Evolutionary conservation across 2,888 invertebrate genomes (phyloP).

Genomic region (Nephrotoma guestfalica): DNA sequence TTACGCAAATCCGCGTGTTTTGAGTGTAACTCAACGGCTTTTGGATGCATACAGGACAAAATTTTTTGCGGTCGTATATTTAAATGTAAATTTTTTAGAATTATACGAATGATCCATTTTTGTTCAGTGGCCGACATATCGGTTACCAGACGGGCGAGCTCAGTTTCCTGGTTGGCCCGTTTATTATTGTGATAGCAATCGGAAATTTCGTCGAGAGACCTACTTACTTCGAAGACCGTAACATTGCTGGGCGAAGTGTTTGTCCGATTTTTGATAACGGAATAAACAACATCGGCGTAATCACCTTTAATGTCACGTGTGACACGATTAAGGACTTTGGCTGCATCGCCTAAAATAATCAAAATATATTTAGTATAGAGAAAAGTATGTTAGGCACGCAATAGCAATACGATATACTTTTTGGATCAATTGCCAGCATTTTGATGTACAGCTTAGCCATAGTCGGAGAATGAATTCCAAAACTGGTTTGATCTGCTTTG

Average conservation of each 20-base stretch:
- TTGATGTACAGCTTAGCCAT: constrained; percentile 60
- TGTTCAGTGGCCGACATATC: constrained; percentile 58
- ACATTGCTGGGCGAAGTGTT: constrained; percentile 32
- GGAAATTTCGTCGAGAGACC: constrained; percentile 59
- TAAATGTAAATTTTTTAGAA: constrained; percentile 71
- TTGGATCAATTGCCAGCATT: constrained; percentile 56
- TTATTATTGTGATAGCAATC: constrained; percentile 36
- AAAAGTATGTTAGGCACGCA: constrained; percentile 2
- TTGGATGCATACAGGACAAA: constrained; percentile 58
- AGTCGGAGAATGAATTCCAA: constrained; percentile 67
- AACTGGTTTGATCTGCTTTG: constrained; percentile 68
- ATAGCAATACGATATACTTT: constrained; percentile 28
- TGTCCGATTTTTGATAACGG: constrained; percentile 45
- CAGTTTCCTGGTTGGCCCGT: constrained; percentile 32
- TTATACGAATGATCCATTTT: constrained; percentile 81
- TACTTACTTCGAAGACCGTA: constrained; percentile 56
- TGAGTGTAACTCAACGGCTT: constrained; percentile 62
- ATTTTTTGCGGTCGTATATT: constrained; percentile 58
- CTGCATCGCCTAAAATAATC: constrained; percentile 29
- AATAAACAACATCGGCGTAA: constrained; percentile 67
- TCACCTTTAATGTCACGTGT: constrained; percentile 36
- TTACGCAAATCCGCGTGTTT: constrained; percentile 53
- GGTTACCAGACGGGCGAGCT: constrained; percentile 49
- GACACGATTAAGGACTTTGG: constrained; percentile 13
- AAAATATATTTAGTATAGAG: not conserved